Conservation (phyloP, 2,888 invertebrate genomes). For the Tetragonisca angustula region DNA sequence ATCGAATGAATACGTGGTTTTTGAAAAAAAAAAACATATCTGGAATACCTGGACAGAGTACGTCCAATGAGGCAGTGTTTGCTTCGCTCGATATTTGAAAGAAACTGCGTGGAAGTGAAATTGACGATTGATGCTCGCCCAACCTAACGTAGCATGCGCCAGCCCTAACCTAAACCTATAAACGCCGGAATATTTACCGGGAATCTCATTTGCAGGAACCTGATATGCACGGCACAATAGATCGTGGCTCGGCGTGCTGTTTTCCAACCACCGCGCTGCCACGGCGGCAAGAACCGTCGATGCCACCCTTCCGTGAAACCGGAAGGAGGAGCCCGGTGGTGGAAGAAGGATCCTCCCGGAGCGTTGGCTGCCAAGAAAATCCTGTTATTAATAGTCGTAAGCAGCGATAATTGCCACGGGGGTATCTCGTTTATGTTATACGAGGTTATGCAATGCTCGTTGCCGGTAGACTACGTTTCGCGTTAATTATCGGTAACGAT, state of each 20-base stretch:
- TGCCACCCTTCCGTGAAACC: conserved; percentile 1
- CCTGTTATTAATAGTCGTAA: conserved; percentile 71
- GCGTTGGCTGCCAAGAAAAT: conserved; percentile 60
- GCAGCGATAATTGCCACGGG: conserved; percentile 69
- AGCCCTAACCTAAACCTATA: no score
- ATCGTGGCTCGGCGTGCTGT: conserved; percentile 41
- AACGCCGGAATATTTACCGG: conserved; percentile 7
- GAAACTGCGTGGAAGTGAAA: no score
- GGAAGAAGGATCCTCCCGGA: conserved; percentile 16
- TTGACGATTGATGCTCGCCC: no score
- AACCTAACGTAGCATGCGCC: no score
- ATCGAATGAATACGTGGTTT: no score
- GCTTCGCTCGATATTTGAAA: no score
- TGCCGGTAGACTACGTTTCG: conserved; percentile 66
- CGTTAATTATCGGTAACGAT: conserved; percentile 81
- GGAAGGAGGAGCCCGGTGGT: background rate
- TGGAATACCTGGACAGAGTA: no score
- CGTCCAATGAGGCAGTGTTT: no score
- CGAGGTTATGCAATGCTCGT: conserved; percentile 66
- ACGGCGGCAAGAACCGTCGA: conserved; percentile 39
- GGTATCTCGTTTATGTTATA: conserved; percentile 72
- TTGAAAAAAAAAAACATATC: no score
- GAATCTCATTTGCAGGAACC: conserved; percentile 4
- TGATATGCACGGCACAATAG: conserved; percentile 51
- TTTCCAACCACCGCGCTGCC: conserved; percentile 49